These are phyloP conservation scores for Grammomys dolichurus DNA, from an alignment of 2,113 vertebrate species.

Conservation along the genomic window DNA sequence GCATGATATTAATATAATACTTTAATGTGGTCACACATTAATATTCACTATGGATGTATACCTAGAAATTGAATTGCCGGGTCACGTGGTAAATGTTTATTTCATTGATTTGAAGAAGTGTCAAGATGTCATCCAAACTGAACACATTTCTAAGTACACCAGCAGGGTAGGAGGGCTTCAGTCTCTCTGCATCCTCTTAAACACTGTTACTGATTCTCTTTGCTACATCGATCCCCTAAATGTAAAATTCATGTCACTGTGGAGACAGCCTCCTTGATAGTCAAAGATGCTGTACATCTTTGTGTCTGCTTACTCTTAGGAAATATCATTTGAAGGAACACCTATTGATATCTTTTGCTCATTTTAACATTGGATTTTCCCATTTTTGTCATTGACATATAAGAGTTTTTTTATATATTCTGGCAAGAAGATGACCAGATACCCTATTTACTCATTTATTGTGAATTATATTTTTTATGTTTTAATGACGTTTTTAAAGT, in stretches of 20 bases:
- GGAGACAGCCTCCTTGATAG: not conserved
- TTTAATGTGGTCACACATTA: not conserved
- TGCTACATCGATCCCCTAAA: not conserved
- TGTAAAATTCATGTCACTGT: not conserved
- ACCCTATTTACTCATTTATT: not conserved
- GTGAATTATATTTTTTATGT: not conserved
- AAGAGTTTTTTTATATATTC: not conserved
- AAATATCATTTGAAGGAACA: not conserved
- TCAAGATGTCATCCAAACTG: not conserved
- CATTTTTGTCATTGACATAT: not conserved
- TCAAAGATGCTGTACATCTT: not conserved
- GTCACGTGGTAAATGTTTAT: not conserved
- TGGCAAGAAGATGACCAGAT: not conserved
- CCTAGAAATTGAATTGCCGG: not conserved
- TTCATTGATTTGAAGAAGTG: not conserved
- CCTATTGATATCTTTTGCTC: not conserved
- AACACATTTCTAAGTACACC: not conserved
- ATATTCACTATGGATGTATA: not conserved
- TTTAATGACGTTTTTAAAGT: not conserved
- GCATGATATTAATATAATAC: not conserved
- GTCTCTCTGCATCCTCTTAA: not conserved
- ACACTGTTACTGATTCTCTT: not conserved
- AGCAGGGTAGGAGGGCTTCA: not conserved
- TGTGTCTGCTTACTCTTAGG: not conserved
- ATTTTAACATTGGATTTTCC: not conserved